Percentiles rank a stretch among this genome's conserved stretches.
These are phyloP conservation scores for Clarias batrachus DNA, from an alignment of 2,113 vertebrate genomes.

Conservation along the genomic window DNA sequence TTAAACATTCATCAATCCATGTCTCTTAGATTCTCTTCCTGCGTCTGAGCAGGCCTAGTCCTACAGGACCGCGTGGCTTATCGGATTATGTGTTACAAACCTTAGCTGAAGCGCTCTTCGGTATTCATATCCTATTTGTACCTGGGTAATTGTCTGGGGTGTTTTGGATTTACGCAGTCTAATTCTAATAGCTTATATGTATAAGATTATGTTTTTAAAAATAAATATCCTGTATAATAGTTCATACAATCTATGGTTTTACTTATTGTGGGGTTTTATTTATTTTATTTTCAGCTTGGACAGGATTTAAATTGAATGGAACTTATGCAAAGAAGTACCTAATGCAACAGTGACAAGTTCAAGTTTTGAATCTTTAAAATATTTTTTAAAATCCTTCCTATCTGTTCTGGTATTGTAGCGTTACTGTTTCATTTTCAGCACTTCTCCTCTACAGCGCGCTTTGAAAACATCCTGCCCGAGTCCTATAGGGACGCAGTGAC, in stretches of 20 bases:
- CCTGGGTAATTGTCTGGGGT: conserved; percentile 39
- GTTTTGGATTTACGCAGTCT: conserved; percentile 32
- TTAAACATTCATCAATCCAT: conserved; percentile 78
- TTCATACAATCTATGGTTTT: neutral
- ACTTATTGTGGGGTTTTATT: neutral
- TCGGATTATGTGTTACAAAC: conserved; percentile 46
- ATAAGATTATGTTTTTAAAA: conserved; percentile 17
- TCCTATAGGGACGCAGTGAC: conserved; percentile 70
- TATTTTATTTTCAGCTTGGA: neutral
- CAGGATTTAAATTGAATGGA: neutral
- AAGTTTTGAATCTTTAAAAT: neutral
- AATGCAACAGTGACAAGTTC: neutral
- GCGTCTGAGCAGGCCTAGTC: conserved; percentile 57
- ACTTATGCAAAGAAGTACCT: neutral
- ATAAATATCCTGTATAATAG: conserved; percentile 13
- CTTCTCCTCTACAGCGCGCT: conserved; percentile 57
- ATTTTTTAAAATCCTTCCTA: neutral
- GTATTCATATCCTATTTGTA: conserved; percentile 48
- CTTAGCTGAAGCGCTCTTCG: conserved; percentile 13
- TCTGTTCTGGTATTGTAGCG: neutral
- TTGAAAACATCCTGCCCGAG: conserved; percentile 63
- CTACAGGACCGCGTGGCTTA: conserved; percentile 43
- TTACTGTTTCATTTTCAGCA: conserved; percentile 30
- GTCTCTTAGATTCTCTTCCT: conserved; percentile 74
- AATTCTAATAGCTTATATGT: conserved; percentile 40